Evolutionary conservation across 2,888 invertebrate genomes (phyloP), one percentile per base, ranked within the genome.

Genomic region (Troilus luridus): DNA sequence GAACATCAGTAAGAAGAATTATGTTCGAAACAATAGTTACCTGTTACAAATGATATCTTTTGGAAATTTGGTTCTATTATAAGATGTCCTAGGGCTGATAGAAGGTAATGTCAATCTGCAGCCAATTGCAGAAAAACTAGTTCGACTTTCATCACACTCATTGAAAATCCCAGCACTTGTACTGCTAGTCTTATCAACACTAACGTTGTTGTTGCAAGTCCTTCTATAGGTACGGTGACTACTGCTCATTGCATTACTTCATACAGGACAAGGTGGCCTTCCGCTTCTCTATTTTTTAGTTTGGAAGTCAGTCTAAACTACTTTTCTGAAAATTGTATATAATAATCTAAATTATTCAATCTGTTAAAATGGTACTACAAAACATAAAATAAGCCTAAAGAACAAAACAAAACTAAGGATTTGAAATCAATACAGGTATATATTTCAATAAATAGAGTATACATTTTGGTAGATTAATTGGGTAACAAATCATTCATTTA

Each of bases 171-270:
- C 92, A 56, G 91, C 64, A 91, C 91, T 90, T 60, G 91, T 90
- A 89, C 91, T 91, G 62, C 91, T 92, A 89, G 92, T 90, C 90
- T 92, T 92, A 77, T 92, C 92, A 88, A 92, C 91, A 77, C 91
- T 91, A 89, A 92, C 91, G 91, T 93, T 93, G 91, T 93, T 93
- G 91, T 93, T 93, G 81, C 92, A 92, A 92, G 92, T 92, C 90
- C 93, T 91, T 92, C 93, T 91, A 62, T 92, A 92, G 88, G 91
- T 92, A 89, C 93, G 92, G 92, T 93, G 93, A 91, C 92, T 92
- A 92, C 92, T 93, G 92, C 92, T 93, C 93, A 93, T 93, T 92
- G 92, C 93, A 90, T 90, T 88, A 27, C 90, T 85, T 90, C 90
- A 81, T 90, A 8, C 77, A 72, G 67, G 19, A 90, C 90, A 58